These are phyloP conservation scores for Trichonephila clavipes DNA, from an alignment of 1,140 invertebrate species.

Conservation along the genomic window DNA sequence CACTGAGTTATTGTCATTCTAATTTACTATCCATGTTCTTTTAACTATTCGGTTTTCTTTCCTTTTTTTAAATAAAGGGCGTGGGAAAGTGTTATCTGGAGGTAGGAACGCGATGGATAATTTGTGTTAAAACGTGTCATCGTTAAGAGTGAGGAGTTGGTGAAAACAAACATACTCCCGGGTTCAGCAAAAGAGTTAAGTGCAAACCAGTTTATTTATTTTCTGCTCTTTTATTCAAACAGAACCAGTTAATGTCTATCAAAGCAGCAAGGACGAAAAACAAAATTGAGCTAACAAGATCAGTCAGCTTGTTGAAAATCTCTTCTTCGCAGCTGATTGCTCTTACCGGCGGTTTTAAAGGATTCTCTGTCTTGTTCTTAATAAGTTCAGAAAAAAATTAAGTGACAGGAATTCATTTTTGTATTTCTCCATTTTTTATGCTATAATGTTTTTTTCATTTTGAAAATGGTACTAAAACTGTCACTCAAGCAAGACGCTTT, in stretches of 20 bases:
- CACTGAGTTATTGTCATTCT: too few relatives aligned
- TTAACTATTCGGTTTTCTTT: neutral
- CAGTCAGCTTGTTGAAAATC: neutral
- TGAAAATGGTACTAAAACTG: too few relatives aligned
- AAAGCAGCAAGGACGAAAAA: neutral
- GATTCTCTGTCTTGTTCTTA: neutral
- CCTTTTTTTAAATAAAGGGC: neutral
- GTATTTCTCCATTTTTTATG: too few relatives aligned
- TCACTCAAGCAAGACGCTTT: too few relatives aligned
- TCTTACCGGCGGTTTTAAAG: neutral
- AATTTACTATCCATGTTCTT: too few relatives aligned
- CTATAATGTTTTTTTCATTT: too few relatives aligned
- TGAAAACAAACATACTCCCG: conserved; percentile 11
- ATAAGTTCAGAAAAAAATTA: neutral
- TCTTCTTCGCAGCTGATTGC: neutral
- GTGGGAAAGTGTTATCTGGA: conserved; percentile 2
- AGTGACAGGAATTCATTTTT: too few relatives aligned
- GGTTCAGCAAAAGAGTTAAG: conserved; percentile 33
- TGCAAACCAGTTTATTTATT: conserved; percentile 41
- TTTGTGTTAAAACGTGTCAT: conserved; percentile 4
- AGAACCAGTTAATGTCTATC: conserved; percentile 37
- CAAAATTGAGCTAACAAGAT: conserved; percentile 4
- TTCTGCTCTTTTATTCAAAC: conserved; percentile 17
- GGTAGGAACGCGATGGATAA: neutral
- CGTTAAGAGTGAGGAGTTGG: conserved; percentile 26